A percentile compares a stretch with the other conserved stretches of the same genome.
Conservation (phyloP, 2,888 invertebrate genomes). For the Danaus chrysippus region DNA sequence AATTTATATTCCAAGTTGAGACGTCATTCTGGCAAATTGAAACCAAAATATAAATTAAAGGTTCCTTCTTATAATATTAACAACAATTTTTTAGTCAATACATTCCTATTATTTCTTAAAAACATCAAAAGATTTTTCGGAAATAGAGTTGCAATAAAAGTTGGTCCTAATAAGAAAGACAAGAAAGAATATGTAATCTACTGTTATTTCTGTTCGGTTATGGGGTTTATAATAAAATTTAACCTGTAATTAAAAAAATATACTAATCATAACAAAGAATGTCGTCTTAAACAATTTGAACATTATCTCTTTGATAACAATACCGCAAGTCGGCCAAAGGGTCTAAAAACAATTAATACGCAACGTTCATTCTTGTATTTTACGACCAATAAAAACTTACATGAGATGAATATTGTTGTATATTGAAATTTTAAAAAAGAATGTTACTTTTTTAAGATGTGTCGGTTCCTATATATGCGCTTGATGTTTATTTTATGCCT, state of each 20-base stretch:
- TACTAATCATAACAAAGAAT: constrained; percentile 13
- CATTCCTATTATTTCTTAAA: too few relatives aligned
- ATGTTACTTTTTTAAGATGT: constrained; percentile 44
- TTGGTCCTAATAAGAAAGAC: too few relatives aligned
- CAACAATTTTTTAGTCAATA: too few relatives aligned
- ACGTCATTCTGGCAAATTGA: too few relatives aligned
- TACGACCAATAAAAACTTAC: constrained; percentile 35
- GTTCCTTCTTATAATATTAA: too few relatives aligned
- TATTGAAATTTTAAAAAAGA: constrained; percentile 35
- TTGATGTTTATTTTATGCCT: constrained; percentile 55
- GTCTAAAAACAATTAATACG: constrained; percentile 35
- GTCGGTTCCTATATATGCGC: constrained; percentile 46
- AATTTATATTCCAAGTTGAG: too few relatives aligned
- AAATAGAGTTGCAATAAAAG: too few relatives aligned
- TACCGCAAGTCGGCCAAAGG: constrained; percentile 19
- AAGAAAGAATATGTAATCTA: too few relatives aligned
- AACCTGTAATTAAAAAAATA: constrained; percentile 11
- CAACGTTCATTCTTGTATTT: constrained; percentile 33
- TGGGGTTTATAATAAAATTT: constrained; percentile 2
- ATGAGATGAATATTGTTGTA: constrained; percentile 35
- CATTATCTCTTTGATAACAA: constrained; percentile 20
- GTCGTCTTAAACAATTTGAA: constrained; percentile 18
- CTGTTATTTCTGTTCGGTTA: too few relatives aligned
- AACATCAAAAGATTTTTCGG: too few relatives aligned
- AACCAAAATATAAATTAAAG: too few relatives aligned